Evolutionary conservation across 2,113 vertebrate genomes (phyloP).

Genomic region (Willisornis vidua): DNA sequence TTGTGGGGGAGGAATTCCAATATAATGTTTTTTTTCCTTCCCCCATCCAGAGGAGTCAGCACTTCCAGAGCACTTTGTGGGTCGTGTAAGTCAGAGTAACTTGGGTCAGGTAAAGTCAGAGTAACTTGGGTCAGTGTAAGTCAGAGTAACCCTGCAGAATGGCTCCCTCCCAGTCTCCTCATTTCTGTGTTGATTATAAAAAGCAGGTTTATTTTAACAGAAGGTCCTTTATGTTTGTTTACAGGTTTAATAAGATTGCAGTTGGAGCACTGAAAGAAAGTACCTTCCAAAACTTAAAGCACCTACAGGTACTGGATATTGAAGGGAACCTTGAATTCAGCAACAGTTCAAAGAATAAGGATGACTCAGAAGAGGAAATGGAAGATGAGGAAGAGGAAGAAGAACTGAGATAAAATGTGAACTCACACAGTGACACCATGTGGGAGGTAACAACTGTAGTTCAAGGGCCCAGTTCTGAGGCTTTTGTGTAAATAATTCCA

Average conservation of each 20-base stretch:
- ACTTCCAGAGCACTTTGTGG: neutral
- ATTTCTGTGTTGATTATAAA: neutral
- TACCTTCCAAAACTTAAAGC: conserved; percentile 84
- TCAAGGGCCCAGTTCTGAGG: neutral
- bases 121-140: too few species aligned
- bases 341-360: conserved; percentile 67
- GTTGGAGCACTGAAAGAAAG: conserved; percentile 85
- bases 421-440: neutral
- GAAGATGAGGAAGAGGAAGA: conserved; percentile 60
- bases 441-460: conserved; percentile 22
- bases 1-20: conserved; percentile 3
- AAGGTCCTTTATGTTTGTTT: neutral
- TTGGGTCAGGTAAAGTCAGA: neutral
- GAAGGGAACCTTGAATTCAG: conserved; percentile 81
- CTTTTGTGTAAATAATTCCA: neutral
- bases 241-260: conserved; percentile 90
- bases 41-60: neutral
- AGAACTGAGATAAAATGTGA: conserved; percentile 54
- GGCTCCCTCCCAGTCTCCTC: neutral
- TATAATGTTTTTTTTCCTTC: neutral
- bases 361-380: conserved; percentile 65
- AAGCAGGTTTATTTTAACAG: conserved; percentile 1
- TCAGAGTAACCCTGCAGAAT: neutral
- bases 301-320: conserved; percentile 91
- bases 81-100: neutral